Evolutionary conservation across 2,888 invertebrate species (phyloP), one percentile per base, ranked within the genome.

Genomic region (Lycophotia porphyrea): DNA sequence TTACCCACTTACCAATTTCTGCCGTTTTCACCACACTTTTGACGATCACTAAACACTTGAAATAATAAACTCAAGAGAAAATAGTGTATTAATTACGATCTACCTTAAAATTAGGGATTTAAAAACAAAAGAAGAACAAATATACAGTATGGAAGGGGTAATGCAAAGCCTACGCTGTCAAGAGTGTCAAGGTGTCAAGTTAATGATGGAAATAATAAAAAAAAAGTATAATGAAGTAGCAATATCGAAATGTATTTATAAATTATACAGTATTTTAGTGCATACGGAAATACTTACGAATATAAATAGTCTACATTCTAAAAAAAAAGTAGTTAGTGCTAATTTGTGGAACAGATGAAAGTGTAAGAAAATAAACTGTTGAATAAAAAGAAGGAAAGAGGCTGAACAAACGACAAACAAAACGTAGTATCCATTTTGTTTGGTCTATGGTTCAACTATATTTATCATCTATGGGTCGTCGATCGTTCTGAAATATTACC

Each of bases 1-100:
- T 85, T 85, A 81, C 70, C 71, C 73, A 91, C 93, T 93, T 87
- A 93, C 93, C 91, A 82, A 90, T 86, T 85, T 85, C 79, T 66
- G 81, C 78, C 75, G 86, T 87, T 82, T 82, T 82, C 85, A 64
- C 81, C 77, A 66, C 82, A 77, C 75, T 82, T 80, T 81, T 81
- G 73, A 64, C 58, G 79, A 71, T 58, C 87, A 87, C 84, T 76
- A 72, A 66, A 80, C 79, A 82, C 77, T 83, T 77, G 65, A 85
- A 76, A 76, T 77, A 65, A 70, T 87, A 79, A 75, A 82, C 73
- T 71, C 69, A 66, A 66, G 81, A 70, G 68, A 71, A 82, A 78
- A 63, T 82, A 61, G 55, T 66, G 66, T 63, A 77, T 73, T 73
- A 80, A 74, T 64, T 76, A 64, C 36, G 69, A 70, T 83, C 66